Evolutionary conservation across 2,113 vertebrate species (phyloP).

Genomic region (Benitochromis conjunctus): DNA sequence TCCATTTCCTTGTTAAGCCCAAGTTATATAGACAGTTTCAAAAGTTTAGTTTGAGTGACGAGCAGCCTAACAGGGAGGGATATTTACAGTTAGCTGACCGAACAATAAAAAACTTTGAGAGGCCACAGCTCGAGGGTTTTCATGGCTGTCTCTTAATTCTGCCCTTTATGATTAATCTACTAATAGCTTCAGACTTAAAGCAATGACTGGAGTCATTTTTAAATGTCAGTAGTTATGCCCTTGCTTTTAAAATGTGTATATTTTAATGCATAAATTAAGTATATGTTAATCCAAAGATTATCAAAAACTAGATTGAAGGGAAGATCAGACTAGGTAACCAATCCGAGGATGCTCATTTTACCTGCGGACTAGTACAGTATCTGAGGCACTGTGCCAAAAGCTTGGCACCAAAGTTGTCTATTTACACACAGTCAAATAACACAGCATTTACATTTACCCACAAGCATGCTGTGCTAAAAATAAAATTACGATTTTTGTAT

Average conservation of each 20-base stretch:
- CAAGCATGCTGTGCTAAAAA: neutral
- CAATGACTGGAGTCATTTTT: neutral
- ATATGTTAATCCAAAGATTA: neutral
- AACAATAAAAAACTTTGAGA: neutral
- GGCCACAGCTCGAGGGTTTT: neutral
- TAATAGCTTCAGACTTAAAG: neutral
- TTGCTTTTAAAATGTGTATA: neutral
- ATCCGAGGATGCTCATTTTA: neutral
- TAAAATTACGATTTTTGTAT: slow-evolving; percentile 19
- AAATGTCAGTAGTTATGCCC: neutral
- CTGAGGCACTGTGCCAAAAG: neutral
- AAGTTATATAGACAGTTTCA: neutral
- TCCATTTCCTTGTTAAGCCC: neutral
- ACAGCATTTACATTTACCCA: slow-evolving; percentile 39
- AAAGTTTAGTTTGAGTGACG: neutral
- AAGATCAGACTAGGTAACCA: neutral
- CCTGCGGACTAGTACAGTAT: neutral
- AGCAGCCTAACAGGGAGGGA: neutral
- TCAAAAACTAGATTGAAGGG: neutral
- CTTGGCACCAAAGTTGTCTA: slow-evolving; percentile 4
- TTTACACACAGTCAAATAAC: slow-evolving; percentile 33
- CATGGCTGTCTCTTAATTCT: neutral
- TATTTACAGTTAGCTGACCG: neutral
- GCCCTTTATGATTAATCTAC: neutral
- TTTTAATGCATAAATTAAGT: neutral